Evolutionary conservation across 2,113 vertebrate genomes (phyloP).

Genomic region (Aegypius monachus): DNA sequence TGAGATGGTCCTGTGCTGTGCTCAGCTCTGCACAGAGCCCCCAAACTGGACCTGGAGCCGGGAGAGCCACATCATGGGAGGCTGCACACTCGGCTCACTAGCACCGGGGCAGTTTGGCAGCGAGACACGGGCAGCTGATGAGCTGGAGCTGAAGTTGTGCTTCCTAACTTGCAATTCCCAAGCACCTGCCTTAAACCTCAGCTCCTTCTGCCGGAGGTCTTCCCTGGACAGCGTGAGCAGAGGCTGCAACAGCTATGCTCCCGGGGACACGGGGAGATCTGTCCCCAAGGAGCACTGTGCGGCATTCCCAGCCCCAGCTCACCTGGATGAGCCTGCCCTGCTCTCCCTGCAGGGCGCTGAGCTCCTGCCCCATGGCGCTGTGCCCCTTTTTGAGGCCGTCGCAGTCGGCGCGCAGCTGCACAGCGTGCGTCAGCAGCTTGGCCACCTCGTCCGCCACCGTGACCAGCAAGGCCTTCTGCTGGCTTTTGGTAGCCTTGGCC

Average conservation of each 20-base stretch:
- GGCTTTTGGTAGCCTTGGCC: slow-evolving; percentile 80
- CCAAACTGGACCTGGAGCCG: rapidly evolving
- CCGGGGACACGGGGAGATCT: rapidly evolving
- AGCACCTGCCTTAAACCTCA: neutral
- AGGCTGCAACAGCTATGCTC: neutral
- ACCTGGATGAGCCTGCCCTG: slow-evolving; percentile 95
- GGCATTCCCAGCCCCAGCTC: neutral
- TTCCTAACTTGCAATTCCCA: neutral
- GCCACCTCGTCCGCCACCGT: slow-evolving; percentile 88
- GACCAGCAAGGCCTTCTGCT: slow-evolving; percentile 86
- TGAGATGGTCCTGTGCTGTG: neutral
- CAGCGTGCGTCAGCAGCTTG: slow-evolving; percentile 81
- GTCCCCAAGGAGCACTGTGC: neutral
- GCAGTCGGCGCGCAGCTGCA: slow-evolving; percentile 87
- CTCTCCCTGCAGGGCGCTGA: slow-evolving; percentile 87
- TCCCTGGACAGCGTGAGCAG: rapidly evolving
- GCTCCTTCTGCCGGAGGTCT: neutral
- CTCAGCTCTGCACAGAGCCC: neutral
- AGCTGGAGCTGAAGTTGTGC: neutral
- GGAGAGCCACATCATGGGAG: rapidly evolving
- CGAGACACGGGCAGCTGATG: rapidly evolving
- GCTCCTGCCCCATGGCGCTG: slow-evolving; percentile 85
- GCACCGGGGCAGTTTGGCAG: rapidly evolving
- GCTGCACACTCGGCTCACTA: neutral
- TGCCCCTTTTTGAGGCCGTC: slow-evolving; percentile 85